Evolutionary conservation across 2,113 vertebrate species (phyloP), one percentile per base, ranked within the genome.

Genomic region (Catharus bicknelli): DNA sequence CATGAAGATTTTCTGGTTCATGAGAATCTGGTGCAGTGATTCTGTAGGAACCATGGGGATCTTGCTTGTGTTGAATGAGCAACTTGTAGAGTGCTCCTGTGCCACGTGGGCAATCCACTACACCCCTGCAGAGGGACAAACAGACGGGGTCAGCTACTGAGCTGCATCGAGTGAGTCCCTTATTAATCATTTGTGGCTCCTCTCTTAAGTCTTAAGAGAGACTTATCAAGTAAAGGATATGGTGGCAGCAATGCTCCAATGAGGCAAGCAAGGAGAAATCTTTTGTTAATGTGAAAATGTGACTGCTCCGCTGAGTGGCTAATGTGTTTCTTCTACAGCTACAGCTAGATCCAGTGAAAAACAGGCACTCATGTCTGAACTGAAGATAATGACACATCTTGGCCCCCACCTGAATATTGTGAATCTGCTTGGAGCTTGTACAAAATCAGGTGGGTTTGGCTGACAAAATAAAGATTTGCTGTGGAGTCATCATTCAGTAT

Each of bases 371-470:
- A 99, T 99, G 99, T 99, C 99, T 32, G 99, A 99, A 87, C 97
- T 99, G 97, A 99, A 99, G 98, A 99, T 99, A 95, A 99, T 99
- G 99, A 99, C 99, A 51, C 99, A 99, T 82, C 98, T 99, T 7
- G 99, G 99, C 17, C 99, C 99, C 2, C 99, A 99, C 91, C 97
- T 99, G 61, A 99, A 99, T 94, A 99, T 99, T 7, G 99, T 99
- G 32, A 99, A 99, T 96, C 97, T 99, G 63, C 97, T 99, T 91
- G 99, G 99, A 69, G 99, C 99, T 10, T 99, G 99, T 93, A 99
- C 99, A 64, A 99, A 99, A 96, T 99, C 99, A 98, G 99, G 99
- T 99, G 96, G 54, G 95, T 83, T 83, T 83, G 5, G 12, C 36
- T 84, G 53, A 30, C 13, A 51, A 68, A 74, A n/a, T 3, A 21